Evolutionary conservation across 2,113 vertebrate species (phyloP).

Genomic region (Rhea pennata): DNA sequence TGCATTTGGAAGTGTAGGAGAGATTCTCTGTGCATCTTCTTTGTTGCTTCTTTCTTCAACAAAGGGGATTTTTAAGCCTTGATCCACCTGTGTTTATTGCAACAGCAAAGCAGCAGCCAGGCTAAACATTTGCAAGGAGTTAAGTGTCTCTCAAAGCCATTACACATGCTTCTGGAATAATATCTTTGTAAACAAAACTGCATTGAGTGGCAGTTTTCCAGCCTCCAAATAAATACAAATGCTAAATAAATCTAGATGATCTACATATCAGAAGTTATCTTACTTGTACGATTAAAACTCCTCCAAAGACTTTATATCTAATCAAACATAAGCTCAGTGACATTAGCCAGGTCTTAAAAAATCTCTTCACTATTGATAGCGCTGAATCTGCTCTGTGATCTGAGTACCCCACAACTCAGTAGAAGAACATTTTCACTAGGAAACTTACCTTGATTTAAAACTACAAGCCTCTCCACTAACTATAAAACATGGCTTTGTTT

Average conservation of each 20-base stretch:
- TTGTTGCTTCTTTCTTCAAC: neutral
- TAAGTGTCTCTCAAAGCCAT: conserved; percentile 16
- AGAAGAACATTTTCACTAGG: neutral
- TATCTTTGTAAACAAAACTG: neutral
- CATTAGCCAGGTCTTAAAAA: neutral
- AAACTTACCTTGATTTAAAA: neutral
- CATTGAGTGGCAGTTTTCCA: neutral
- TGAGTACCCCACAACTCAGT: neutral
- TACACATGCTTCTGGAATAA: conserved; percentile 14
- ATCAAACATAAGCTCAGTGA: neutral
- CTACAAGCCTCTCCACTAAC: neutral
- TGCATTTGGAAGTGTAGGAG: neutral
- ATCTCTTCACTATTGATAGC: accelerated
- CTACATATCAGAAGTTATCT: neutral
- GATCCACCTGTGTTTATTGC: neutral
- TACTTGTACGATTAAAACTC: neutral
- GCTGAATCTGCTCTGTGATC: neutral
- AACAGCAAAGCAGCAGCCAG: neutral
- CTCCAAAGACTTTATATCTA: neutral
- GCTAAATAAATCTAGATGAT: neutral
- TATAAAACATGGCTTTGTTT: neutral
- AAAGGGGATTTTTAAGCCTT: neutral
- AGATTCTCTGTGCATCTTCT: neutral
- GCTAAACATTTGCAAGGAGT: neutral
- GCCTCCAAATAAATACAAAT: neutral